A percentile compares a stretch with the other conserved stretches of the same genome.
Evolutionary conservation across 2,113 vertebrate genomes (phyloP).

Genomic region (Notarius lentiginosus): DNA sequence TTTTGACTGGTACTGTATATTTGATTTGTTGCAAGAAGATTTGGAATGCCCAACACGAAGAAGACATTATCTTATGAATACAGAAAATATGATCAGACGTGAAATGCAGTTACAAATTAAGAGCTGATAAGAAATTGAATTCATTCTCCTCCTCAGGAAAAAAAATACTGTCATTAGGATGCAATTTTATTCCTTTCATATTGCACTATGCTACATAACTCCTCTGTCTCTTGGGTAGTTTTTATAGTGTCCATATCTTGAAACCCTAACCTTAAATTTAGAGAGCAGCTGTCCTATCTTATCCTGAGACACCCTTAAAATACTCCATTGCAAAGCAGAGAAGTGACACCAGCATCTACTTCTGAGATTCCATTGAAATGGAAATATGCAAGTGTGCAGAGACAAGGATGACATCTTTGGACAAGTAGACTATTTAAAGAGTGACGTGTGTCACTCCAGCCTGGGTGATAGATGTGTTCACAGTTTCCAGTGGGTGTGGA

Average conservation of each 20-base stretch:
- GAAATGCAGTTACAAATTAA: background rate
- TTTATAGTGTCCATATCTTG: constrained; percentile 55
- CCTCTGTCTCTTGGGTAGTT: background rate
- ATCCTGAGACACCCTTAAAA: constrained; percentile 71
- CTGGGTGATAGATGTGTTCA: constrained; percentile 17
- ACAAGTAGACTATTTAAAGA: constrained; percentile 62
- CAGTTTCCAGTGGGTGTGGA: constrained; percentile 48
- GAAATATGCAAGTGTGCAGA: constrained; percentile 4
- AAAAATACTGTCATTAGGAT: background rate
- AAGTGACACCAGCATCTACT: constrained; percentile 55
- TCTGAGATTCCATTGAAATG: constrained; percentile 44
- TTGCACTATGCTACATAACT: constrained; percentile 19
- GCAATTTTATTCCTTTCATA: constrained; percentile 13
- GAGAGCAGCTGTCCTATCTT: constrained; percentile 74
- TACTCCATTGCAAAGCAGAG: constrained; percentile 60
- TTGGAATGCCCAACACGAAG: too few species aligned
- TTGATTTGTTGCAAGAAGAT: too few species aligned
- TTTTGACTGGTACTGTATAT: too few species aligned
- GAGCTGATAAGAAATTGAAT: background rate
- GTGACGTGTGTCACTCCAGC: constrained; percentile 44
- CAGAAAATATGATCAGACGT: background rate
- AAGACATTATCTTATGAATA: background rate
- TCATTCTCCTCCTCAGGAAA: background rate
- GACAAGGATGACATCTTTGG: constrained; percentile 55
- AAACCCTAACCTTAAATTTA: constrained; percentile 70